Conservation (phyloP, 2,888 invertebrate genomes). For the Cantharis flavilabris region DNA sequence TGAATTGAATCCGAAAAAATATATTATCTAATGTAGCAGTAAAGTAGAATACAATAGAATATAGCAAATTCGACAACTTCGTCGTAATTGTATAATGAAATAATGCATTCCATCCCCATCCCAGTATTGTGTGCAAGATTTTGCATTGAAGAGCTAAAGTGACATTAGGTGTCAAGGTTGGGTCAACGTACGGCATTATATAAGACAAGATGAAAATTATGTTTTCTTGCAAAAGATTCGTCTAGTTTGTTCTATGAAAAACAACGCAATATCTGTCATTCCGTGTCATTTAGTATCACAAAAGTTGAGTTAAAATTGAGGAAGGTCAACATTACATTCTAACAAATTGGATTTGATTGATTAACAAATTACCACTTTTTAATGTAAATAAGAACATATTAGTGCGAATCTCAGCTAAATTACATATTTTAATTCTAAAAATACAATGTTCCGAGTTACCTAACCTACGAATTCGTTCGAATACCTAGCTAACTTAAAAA, state of each 20-base stretch:
- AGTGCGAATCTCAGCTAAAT: neutral
- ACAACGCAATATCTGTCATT: neutral
- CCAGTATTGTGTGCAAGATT: neutral
- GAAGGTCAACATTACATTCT: constrained; percentile 6
- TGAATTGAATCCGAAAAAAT: no score
- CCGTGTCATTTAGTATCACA: neutral
- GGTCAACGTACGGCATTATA: constrained; percentile 20
- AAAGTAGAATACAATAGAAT: neutral
- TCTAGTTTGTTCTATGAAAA: neutral
- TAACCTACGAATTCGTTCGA: neutral
- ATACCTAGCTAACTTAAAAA: neutral
- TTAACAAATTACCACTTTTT: neutral
- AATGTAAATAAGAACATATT: neutral
- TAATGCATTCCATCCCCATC: neutral
- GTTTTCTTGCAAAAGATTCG: neutral
- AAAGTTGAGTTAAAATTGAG: neutral
- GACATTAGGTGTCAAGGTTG: constrained; percentile 21
- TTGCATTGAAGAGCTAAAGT: constrained; percentile 1
- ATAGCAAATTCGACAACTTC: neutral
- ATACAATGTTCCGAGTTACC: neutral
- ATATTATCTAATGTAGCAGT: neutral
- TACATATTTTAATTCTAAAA: neutral
- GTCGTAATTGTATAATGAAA: neutral
- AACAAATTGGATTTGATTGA: neutral
- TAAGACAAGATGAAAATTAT: constrained; percentile 5